Percentiles rank a stretch among this genome's conserved stretches.
Conservation (phyloP, 2,113 vertebrate species). For the Gallinago undulata region DNA sequence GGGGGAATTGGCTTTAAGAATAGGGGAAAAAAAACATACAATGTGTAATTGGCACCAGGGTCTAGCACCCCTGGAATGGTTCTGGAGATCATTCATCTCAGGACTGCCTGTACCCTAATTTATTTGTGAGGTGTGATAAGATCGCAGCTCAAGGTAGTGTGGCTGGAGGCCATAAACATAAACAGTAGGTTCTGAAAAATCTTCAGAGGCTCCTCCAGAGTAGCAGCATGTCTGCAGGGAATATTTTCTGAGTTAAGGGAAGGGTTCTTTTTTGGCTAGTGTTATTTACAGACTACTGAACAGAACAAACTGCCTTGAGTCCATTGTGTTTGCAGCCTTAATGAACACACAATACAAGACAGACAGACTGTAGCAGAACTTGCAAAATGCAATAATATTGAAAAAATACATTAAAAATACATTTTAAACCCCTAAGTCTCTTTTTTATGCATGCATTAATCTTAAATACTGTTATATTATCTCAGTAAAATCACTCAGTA, state of each 20-base stretch:
- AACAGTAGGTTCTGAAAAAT: not conserved
- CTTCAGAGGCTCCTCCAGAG: not conserved
- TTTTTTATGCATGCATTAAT: not conserved
- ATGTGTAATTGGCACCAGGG: not conserved
- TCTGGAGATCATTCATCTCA: not conserved
- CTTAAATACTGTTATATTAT: not conserved
- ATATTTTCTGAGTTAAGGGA: not conserved
- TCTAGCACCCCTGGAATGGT: not conserved
- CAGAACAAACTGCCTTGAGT: not conserved
- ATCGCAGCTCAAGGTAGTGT: not conserved
- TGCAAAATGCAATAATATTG: not conserved
- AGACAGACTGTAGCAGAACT: not conserved
- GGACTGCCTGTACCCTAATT: not conserved
- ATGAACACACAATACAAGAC: not conserved
- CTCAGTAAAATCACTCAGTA: not conserved
- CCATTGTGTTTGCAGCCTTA: not conserved
- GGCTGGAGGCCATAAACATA: not conserved
- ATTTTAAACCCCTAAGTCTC: rapidly evolving
- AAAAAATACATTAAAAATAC: not conserved
- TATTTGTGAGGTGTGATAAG: not conserved
- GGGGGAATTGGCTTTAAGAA: not conserved
- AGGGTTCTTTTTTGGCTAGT: not conserved
- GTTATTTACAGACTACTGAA: not conserved
- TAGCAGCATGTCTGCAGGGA: not conserved
- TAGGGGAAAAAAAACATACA: rapidly evolving